These are phyloP conservation scores for Steromphala cineraria DNA, from an alignment of 2,888 invertebrate species.

Conservation along the genomic window DNA sequence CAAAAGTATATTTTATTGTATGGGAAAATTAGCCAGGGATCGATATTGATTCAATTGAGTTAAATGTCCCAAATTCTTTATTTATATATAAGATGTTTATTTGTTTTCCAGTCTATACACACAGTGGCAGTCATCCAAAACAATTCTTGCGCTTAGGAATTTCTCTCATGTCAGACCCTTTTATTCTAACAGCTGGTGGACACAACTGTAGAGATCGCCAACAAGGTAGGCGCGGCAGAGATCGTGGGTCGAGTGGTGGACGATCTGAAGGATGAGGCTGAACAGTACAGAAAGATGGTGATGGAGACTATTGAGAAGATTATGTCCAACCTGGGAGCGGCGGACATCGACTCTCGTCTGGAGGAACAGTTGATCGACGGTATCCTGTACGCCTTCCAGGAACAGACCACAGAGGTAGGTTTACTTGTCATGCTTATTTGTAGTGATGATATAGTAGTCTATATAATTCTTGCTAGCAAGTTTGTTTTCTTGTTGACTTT, in stretches of 20 bases:
- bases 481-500: too few species aligned
- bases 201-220: slow-evolving; percentile 99
- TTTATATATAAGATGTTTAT: too few species aligned
- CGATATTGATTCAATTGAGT: too few species aligned
- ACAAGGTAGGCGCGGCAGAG: slow-evolving; percentile 99
- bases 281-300: slow-evolving; percentile 99
- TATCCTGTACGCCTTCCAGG: slow-evolving; percentile 99
- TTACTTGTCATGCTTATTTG: not conserved
- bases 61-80: too few species aligned
- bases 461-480: too few species aligned
- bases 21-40: too few species aligned
- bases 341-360: slow-evolving; percentile 97
- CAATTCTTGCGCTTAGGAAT: too few species aligned
- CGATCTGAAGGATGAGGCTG: slow-evolving; percentile 99
- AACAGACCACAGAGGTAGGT: slow-evolving; percentile 96
- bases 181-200: slow-evolving; percentile 85
- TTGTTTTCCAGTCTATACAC: too few species aligned
- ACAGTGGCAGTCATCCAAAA: too few species aligned
- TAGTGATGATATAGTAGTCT: not conserved
- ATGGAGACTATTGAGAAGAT: slow-evolving; percentile 99
- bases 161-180: not conserved
- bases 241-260: slow-evolving; percentile 99
- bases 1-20: too few species aligned
- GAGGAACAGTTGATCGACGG: slow-evolving; percentile 99
- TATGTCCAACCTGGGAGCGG: slow-evolving; percentile 96